phyloP scores from a whole-genome alignment of 2,888 invertebrate species.

The Pardosa pseudoannulata region DNA sequence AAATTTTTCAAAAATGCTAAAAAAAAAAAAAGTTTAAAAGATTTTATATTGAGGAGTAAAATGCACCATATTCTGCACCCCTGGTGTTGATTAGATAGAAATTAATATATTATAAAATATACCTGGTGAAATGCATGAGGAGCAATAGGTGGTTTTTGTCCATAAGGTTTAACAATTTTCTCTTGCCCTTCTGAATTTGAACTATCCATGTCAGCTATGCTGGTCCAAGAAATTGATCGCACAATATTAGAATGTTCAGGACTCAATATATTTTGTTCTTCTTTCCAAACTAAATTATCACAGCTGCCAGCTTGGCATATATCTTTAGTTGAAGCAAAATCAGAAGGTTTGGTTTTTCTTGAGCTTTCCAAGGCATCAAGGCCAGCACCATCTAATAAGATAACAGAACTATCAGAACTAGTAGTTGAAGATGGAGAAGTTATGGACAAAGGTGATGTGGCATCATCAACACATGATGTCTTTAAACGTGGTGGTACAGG shows the following conservation, averaged over 20 bases:
- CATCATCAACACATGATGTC: constrained; percentile 59
- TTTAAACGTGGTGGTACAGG: constrained; percentile 36
- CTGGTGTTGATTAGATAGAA: too few species aligned
- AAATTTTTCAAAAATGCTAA: too few species aligned
- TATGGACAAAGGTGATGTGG: constrained; percentile 30
- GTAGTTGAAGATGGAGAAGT: constrained; percentile 65
- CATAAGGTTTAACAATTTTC: not conserved
- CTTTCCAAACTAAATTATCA: constrained; percentile 32
- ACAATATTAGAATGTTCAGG: constrained; percentile 24
- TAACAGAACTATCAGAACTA: constrained; percentile 55
- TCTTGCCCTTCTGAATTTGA: not conserved
- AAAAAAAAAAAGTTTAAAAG: too few species aligned
- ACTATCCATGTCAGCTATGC: constrained; percentile 35
- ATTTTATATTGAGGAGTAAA: too few species aligned
- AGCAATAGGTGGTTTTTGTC: constrained; percentile 33
- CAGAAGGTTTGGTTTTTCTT: not conserved
- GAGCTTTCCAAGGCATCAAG: constrained; percentile 3
- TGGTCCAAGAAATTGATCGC: constrained; percentile 63
- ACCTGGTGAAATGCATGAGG: constrained; percentile 36
- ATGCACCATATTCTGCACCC: too few species aligned
- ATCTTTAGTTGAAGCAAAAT: not conserved
- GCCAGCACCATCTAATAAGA: constrained; percentile 25
- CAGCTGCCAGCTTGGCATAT: constrained; percentile 33
- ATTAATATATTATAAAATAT: too few species aligned
- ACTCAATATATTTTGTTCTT: not conserved